A percentile compares a stretch with the other conserved stretches of the same genome.
These are phyloP conservation scores for Xiphophorus maculatus DNA, from an alignment of 2,113 vertebrate genomes.

Conservation along the genomic window DNA sequence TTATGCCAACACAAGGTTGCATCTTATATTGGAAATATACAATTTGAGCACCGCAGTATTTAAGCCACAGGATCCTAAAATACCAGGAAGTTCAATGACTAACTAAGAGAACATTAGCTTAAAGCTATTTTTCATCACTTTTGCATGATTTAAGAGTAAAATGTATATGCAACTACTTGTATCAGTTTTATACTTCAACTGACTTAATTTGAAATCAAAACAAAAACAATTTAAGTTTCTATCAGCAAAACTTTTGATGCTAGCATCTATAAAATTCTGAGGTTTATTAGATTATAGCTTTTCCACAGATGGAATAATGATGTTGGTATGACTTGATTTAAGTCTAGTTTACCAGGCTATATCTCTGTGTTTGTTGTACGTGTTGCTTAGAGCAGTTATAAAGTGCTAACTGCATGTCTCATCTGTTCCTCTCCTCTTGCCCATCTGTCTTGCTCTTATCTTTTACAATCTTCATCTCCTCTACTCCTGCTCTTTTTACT, in stretches of 20 bases:
- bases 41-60: conserved; percentile 1
- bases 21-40: conserved; percentile 25
- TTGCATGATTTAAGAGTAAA: neutral
- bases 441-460: neutral
- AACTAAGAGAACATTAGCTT: conserved; percentile 24
- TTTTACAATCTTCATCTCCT: neutral
- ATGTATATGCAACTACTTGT: too few relatives aligned
- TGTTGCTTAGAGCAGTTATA: neutral
- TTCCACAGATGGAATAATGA: neutral
- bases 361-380: neutral
- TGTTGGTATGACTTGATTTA: neutral
- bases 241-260: neutral
- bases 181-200: neutral
- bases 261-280: neutral
- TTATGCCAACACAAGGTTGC: conserved; percentile 12
- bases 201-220: neutral
- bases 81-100: conserved; percentile 12
- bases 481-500: neutral
- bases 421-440: neutral
- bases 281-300: neutral
- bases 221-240: neutral
- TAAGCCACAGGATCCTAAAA: conserved; percentile 10
- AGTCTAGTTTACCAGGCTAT: neutral
- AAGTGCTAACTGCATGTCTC: neutral
- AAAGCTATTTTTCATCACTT: neutral